A percentile compares a stretch with the other conserved stretches of the same genome.
These are phyloP conservation scores for Eretmochelys imbricata DNA, from an alignment of 2,113 vertebrate species.

Conservation along the genomic window DNA sequence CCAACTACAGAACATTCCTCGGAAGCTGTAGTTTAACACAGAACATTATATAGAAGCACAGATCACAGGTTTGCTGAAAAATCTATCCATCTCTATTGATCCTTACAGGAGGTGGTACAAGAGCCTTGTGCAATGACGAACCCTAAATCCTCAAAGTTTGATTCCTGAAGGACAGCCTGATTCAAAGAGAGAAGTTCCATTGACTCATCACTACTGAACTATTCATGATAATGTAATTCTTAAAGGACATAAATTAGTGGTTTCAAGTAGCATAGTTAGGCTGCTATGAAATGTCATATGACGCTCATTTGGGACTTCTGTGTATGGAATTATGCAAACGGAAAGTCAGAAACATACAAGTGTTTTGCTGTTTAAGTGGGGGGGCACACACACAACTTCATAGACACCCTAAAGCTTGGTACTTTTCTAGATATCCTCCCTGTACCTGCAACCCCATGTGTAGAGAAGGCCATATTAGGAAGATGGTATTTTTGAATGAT, in stretches of 20 bases:
- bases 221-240: neutral
- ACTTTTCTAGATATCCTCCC: no score
- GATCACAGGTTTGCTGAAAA: neutral
- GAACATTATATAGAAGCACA: neutral
- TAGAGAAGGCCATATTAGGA: no score
- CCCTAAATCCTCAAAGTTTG: neutral
- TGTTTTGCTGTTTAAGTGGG: neutral
- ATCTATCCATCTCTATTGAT: fast-evolving
- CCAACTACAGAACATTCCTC: neutral
- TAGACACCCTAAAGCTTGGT: neutral
- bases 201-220: neutral
- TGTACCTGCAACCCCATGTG: no score
- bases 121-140: neutral
- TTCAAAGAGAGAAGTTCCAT: neutral
- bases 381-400: neutral
- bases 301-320: neutral
- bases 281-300: no score
- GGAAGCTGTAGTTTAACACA: no score
- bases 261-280: no score
- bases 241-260: no score
- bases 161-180: neutral
- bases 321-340: no score
- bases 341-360: neutral
- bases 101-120: neutral
- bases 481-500: no score